These are phyloP conservation scores for Acanthopagrus latus DNA, from an alignment of 2,797 vertebrate species.

Conservation along the genomic window DNA sequence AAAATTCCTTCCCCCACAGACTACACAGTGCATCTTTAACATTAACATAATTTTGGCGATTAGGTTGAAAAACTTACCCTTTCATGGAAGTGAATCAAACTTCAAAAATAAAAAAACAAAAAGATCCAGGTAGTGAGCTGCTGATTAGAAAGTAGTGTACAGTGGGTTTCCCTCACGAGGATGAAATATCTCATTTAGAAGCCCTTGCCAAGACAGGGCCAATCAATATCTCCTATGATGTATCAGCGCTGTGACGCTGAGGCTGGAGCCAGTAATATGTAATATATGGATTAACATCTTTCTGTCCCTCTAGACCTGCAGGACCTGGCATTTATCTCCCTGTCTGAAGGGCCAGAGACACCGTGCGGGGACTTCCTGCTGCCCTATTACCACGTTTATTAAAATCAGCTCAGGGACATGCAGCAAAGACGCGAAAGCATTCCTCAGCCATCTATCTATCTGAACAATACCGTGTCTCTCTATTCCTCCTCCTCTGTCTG, in stretches of 20 bases:
- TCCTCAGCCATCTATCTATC: constrained; percentile 57
- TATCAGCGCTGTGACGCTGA: constrained; percentile 60
- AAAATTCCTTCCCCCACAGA: too few relatives aligned
- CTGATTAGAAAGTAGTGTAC: constrained; percentile 56
- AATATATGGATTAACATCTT: constrained; percentile 82
- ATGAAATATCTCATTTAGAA: constrained; percentile 76
- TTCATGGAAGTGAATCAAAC: constrained; percentile 57
- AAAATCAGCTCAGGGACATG: constrained; percentile 74
- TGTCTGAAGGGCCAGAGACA: constrained; percentile 69
- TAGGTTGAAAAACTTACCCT: constrained; percentile 9
- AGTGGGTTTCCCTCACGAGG: constrained; percentile 46
- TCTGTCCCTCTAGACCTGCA: constrained; percentile 53
- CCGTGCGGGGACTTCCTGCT: constrained; percentile 56
- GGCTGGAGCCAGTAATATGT: constrained; percentile 62
- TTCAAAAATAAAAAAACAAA: constrained; percentile 33
- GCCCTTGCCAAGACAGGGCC: constrained; percentile 56
- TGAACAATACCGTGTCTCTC: constrained; percentile 37
- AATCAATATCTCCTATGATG: constrained; percentile 77
- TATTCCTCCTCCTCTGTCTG: constrained; percentile 39
- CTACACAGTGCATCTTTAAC: too few relatives aligned
- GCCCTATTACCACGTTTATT: constrained; percentile 76
- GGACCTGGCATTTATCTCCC: constrained; percentile 78
- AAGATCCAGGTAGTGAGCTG: neutral
- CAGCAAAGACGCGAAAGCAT: constrained; percentile 43
- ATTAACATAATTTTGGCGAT: too few relatives aligned